Conservation (phyloP, 2,797 vertebrate species). For the Carduelis carduelis region DNA sequence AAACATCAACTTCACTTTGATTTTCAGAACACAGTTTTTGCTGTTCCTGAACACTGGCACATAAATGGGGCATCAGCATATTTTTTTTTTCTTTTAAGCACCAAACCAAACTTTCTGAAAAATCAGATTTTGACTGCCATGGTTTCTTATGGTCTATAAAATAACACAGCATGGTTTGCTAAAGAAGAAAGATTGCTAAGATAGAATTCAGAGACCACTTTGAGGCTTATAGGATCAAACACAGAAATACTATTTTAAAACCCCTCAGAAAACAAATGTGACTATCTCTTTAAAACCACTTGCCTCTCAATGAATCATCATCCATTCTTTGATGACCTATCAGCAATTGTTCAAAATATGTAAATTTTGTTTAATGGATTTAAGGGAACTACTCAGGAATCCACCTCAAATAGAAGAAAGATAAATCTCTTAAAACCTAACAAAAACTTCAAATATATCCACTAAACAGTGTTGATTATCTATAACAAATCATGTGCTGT, state of each 20-base stretch:
- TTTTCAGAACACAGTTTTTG: not conserved
- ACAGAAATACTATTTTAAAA: not conserved
- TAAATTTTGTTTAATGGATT: not conserved
- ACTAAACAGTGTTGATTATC: not conserved
- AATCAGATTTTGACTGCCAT: not conserved
- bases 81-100: not conserved
- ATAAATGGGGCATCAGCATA: not conserved
- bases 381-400: not conserved
- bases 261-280: not conserved
- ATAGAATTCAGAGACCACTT: not conserved
- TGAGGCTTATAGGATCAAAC: not conserved
- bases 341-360: not conserved
- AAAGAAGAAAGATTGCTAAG: not conserved
- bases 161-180: not conserved
- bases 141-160: not conserved
- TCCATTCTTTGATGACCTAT: not conserved
- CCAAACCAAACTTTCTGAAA: not conserved
- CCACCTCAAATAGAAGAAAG: not conserved
- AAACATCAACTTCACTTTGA: not conserved
- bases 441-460: not conserved
- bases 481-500: not conserved
- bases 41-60: not conserved
- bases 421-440: not conserved
- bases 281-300: not conserved
- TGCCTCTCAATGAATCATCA: not conserved